Conservation (phyloP, 2,888 invertebrate genomes). For the Cyclophora punctaria region DNA sequence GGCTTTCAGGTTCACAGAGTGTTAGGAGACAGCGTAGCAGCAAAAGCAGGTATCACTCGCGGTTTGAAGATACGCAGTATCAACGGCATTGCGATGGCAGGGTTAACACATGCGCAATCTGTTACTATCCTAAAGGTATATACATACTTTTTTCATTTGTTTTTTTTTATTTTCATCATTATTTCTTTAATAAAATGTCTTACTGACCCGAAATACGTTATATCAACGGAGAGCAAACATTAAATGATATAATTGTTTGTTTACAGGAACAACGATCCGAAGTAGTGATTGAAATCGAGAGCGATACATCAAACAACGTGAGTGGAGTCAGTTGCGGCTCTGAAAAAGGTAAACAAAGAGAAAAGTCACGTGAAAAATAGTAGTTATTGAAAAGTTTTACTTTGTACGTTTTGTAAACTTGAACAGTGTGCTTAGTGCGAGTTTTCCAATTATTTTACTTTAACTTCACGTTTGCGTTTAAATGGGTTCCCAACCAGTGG, state of each 20-base stretch:
- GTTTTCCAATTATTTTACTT: no score
- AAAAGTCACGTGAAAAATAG: no score
- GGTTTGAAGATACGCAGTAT: conserved; percentile 93
- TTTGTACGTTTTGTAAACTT: no score
- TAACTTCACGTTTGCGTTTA: no score
- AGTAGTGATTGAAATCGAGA: conserved; percentile 84
- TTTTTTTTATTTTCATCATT: no score
- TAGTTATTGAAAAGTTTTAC: no score
- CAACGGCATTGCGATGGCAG: conserved; percentile 88
- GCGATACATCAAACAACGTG: conserved; percentile 52
- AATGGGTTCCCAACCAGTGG: no score
- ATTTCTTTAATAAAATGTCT: no score
- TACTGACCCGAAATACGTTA: no score
- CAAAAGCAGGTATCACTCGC: conserved; percentile 89
- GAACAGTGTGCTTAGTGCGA: no score
- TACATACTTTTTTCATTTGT: no score
- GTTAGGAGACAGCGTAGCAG: conserved; percentile 88
- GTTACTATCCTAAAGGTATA: conserved; percentile 88
- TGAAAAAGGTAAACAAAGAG: conserved; percentile 48
- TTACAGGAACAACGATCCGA: conserved; percentile 84
- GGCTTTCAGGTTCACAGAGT: conserved; percentile 87
- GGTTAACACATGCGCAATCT: conserved; percentile 90
- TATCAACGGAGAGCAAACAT: no score
- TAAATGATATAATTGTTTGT: conserved; percentile 1
- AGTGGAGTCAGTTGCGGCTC: conserved; percentile 52